These are phyloP conservation scores for Pterocles gutturalis DNA, from an alignment of 2,113 vertebrate genomes.

Conservation along the genomic window DNA sequence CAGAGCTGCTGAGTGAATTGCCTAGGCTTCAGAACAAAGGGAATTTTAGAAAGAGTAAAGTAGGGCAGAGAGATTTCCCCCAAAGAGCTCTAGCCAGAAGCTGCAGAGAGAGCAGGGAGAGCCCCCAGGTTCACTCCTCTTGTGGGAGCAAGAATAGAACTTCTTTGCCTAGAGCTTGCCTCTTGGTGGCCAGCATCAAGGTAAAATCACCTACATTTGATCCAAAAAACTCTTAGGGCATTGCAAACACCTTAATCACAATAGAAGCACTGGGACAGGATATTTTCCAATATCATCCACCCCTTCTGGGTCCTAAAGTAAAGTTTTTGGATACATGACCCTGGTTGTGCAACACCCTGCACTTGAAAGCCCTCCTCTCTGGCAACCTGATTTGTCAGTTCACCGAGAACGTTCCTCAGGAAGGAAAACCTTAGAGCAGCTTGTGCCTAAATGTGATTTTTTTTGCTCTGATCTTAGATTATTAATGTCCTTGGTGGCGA, in stretches of 20 bases:
- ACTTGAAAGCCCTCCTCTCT: not conserved
- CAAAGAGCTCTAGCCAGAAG: not conserved
- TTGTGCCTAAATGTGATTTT: slow-evolving; percentile 6
- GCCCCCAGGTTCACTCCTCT: not conserved
- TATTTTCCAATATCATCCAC: not conserved
- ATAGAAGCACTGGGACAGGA: not conserved
- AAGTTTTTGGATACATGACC: not conserved
- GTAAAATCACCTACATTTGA: not conserved
- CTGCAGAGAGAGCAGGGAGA: not conserved
- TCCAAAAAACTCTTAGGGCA: not conserved
- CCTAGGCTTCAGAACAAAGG: not conserved
- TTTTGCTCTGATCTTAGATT: not conserved
- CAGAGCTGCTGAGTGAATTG: not conserved
- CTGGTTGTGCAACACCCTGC: not conserved
- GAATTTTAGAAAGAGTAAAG: not conserved
- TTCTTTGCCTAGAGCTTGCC: not conserved
- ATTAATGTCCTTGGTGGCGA: not conserved
- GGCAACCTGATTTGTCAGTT: not conserved
- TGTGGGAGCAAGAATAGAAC: not conserved
- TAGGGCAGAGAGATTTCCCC: not conserved
- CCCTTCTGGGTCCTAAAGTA: not conserved
- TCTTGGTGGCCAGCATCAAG: not conserved
- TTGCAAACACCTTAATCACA: not conserved
- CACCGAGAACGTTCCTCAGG: not conserved
- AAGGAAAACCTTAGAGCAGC: not conserved